A percentile compares a stretch with the other conserved stretches of the same genome.
Evolutionary conservation across 2,888 invertebrate genomes (phyloP).

Genomic region (Tetramorium bicarinatum): DNA sequence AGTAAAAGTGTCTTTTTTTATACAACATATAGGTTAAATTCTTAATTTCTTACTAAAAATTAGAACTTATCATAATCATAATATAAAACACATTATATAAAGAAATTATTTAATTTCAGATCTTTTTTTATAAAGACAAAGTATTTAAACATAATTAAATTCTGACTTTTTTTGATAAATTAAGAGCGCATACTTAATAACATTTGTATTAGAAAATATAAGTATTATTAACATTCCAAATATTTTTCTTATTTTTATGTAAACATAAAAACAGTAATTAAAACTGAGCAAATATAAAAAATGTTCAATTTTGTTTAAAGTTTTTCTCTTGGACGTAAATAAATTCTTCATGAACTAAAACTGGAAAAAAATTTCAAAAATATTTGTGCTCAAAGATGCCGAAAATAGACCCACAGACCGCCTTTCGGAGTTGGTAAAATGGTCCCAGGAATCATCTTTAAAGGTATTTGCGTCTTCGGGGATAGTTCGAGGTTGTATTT

Average conservation of each 20-base stretch:
- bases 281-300: not conserved
- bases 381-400: slow-evolving; percentile 44
- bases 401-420: slow-evolving; percentile 69
- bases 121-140: too few species aligned
- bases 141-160: not conserved
- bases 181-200: not conserved
- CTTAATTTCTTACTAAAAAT: too few species aligned
- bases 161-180: not conserved
- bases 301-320: not conserved
- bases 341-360: not conserved
- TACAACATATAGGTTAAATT: too few species aligned
- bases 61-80: too few species aligned
- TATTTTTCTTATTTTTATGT: not conserved
- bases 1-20: too few species aligned
- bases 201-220: not conserved
- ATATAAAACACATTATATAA: too few species aligned
- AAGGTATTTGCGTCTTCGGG: slow-evolving; percentile 67
- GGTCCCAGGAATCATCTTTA: slow-evolving; percentile 44
- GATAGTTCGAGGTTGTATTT: slow-evolving; percentile 70
- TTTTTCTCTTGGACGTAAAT: not conserved
- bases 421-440: slow-evolving; percentile 59
- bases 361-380: not conserved
- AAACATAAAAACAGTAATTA: not conserved
- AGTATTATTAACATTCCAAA: not conserved
- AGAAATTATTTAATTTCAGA: too few species aligned